phyloP scores from a whole-genome alignment of 1,140 invertebrate species.

The Sarcophaga bullata region DNA sequence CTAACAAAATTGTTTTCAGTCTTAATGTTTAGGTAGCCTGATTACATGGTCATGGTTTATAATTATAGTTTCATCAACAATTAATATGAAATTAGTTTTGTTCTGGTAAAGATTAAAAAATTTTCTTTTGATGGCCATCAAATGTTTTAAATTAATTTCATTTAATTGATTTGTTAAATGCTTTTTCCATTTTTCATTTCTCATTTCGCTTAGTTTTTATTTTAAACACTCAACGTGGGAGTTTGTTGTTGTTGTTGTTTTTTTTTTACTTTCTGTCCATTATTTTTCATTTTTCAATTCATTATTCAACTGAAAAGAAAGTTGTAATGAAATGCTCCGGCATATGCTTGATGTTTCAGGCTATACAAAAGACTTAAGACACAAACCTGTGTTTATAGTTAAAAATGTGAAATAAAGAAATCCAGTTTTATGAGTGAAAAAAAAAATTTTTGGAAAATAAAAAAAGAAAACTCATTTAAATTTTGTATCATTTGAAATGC shows the following conservation, averaged over 20 bases:
- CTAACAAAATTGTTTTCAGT: not conserved
- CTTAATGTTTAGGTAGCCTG: conserved; percentile 29
- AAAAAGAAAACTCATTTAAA: too few species aligned
- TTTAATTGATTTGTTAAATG: conserved; percentile 35
- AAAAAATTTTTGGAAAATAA: too few species aligned
- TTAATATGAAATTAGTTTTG: conserved; percentile 29
- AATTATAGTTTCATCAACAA: conserved; percentile 39
- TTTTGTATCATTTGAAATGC: too few species aligned
- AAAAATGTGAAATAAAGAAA: too few species aligned
- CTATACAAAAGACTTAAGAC: too few species aligned
- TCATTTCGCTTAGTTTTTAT: not conserved
- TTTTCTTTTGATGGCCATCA: not conserved
- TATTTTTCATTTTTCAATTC: too few species aligned
- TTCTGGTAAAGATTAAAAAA: too few species aligned
- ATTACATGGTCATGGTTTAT: conserved; percentile 28
- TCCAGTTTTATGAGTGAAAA: too few species aligned
- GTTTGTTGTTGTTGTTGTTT: not conserved
- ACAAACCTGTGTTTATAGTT: too few species aligned
- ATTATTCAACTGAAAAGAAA: too few species aligned
- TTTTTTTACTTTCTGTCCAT: not conserved
- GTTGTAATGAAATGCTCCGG: too few species aligned
- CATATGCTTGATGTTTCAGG: too few species aligned
- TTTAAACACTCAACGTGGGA: conserved; percentile 21
- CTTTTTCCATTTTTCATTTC: not conserved
- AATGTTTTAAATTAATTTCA: conserved; percentile 27